Evolutionary conservation across 1,140 invertebrate genomes (phyloP).

Genomic region (Phortica variegata): DNA sequence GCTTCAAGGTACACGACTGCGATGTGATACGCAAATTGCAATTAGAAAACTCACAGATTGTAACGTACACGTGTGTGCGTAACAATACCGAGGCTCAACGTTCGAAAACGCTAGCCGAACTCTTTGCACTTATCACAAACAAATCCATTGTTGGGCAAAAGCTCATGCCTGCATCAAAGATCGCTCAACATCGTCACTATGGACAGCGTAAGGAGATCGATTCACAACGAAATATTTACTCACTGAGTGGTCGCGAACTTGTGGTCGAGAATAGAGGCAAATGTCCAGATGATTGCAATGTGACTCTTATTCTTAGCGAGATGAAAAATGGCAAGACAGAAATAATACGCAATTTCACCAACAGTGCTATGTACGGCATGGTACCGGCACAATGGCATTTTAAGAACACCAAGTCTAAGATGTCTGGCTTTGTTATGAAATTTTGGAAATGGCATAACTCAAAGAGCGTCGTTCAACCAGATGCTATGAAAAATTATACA

Average conservation of each 20-base stretch:
- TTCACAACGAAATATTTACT: conserved; percentile 61
- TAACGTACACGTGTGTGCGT: conserved; percentile 60
- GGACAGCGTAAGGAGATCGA: conserved; percentile 60
- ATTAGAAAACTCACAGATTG: conserved; percentile 35
- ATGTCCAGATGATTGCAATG: conserved; percentile 67
- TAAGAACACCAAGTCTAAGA: conserved; percentile 60
- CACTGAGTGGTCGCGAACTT: conserved; percentile 62
- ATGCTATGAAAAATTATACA: conserved; percentile 14
- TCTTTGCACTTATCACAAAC: conserved; percentile 56
- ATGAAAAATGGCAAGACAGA: conserved; percentile 61
- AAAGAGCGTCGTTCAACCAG: background rate
- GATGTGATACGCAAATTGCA: conserved; percentile 56
- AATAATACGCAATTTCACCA: conserved; percentile 62
- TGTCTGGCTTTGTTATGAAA: conserved; percentile 74
- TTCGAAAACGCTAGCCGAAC: conserved; percentile 49
- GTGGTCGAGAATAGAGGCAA: conserved; percentile 66
- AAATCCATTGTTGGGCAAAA: conserved; percentile 40
- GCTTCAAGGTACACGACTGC: conserved; percentile 60
- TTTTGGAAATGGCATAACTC: conserved; percentile 72
- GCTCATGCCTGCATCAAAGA: conserved; percentile 27
- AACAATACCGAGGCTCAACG: conserved; percentile 47
- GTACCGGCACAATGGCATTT: conserved; percentile 67
- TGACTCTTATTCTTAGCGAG: conserved; percentile 64
- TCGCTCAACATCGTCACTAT: conserved; percentile 54
- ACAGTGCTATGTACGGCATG: conserved; percentile 66